Evolutionary conservation across 2,113 vertebrate genomes (phyloP), one percentile per base, ranked within the genome.

Genomic region (Struthio camelus): DNA sequence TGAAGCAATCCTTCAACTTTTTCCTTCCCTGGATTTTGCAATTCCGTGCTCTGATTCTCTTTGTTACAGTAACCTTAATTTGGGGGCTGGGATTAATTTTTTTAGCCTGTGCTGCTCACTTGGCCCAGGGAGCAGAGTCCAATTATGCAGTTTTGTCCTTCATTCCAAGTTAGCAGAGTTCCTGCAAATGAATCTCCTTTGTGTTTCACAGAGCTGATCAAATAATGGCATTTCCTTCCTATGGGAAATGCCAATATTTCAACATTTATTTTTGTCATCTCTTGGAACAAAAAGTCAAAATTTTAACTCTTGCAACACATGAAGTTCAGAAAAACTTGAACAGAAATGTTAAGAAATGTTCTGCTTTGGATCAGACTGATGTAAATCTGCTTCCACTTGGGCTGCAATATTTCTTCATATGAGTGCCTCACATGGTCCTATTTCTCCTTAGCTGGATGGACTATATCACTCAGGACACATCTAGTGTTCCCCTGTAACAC

Each of bases 61-160:
- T 94, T 82, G 93, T 96, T 95, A 96, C 93, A 93, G 96, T 97
- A 96, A 96, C 95, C 96, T 91, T 96, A 93, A 96, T 96, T 96
- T 91, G 95, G 67, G 81, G 67, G 85, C 10, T 96, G 90, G 89
- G 91, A 90, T 96, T 93, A 87, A 83, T 94, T 87, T 50, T 56
- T 67, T 24, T 76, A 32, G 82, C 84, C 93, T 82, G 78, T 46
- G 36, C 38, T 28, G 42, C 51, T 91, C 38, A 4, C 87, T 80
- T 77, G 85, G 95, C 75, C 85, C 81, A 34, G 76, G 92, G 93
- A 96, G 87, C 27, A 38, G 85, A 76, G 85, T 82, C 81, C 85
- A 76, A 91, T 92, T 89, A 67, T 71, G 65, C 73, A 85, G 91
- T 87, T 48, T 44, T 4, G 93, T 94, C 94, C 91, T 95, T 97